Evolutionary conservation across 2,797 vertebrate genomes (phyloP), one percentile per base, ranked within the genome.

Genomic region (Hoplostethus mediterraneus): DNA sequence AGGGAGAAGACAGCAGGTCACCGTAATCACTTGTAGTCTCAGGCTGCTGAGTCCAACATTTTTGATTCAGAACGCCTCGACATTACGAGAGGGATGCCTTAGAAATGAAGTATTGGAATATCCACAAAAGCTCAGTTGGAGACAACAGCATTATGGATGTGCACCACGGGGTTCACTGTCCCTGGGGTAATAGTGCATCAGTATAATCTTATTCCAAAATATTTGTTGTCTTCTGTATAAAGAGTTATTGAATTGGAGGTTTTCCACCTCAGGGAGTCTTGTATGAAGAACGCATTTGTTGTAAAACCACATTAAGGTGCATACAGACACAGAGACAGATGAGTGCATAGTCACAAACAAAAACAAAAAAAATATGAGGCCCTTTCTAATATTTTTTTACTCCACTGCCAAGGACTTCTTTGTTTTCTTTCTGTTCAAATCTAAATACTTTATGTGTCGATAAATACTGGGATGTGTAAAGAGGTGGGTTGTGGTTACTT

Each of bases 401-500:
- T 57, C 33, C 17, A 45, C 44, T 45, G 12, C 12, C 14, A 13
- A 45, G 44, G 44, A 4, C 11, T 3, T 36, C 10, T 17, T 36
- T 33, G 56, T 38, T 40, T 33, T 58, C 3, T 21, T 38, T 11
- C 56, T 61, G 40, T 40, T 59, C n/a, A 59, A 59, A 45, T 47
- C 16, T 16, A 31, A 25, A 30, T 52, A 52, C 49, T 51, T 21
- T 21, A 52, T 6, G 21, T 49, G 21, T 55, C 33, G 5, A 55
- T 33, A 56, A n/a, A 65, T 4, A 58, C 59, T 40, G 40, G 4
- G 8, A 70, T 21, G 49, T 58, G 45, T 73, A 62, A 9, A 63
- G 36, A 73, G 45, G 44, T 17, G 38, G 51, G 5, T 45, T 80
- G 67, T 36, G 30, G 12, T 82, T 73, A 88, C 83, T 87, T 87